Evolutionary conservation across 2,797 vertebrate genomes (phyloP).

Genomic region (Hozukius guyotensis): DNA sequence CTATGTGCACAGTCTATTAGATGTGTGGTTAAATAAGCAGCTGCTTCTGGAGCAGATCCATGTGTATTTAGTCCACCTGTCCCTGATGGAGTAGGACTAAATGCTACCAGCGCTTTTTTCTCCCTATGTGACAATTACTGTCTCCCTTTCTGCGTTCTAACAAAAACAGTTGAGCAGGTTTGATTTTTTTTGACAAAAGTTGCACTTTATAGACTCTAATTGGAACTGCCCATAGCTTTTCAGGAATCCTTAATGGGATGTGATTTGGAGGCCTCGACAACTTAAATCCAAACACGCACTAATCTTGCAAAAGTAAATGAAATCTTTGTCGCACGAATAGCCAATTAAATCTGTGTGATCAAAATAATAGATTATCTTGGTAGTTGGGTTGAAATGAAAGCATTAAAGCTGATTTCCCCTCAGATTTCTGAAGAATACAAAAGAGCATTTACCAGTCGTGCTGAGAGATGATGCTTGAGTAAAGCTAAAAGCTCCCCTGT

Average conservation of each 20-base stretch:
- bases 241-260: slow-evolving; percentile 18
- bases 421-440: slow-evolving; percentile 31
- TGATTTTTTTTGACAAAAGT: neutral
- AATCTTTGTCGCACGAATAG: slow-evolving; percentile 43
- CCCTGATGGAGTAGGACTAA: neutral
- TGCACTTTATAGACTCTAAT: slow-evolving; percentile 7
- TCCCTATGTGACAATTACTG: neutral
- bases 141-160: neutral
- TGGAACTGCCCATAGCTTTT: neutral
- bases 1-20: neutral
- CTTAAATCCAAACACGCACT: neutral
- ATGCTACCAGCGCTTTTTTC: neutral
- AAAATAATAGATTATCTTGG: slow-evolving; percentile 55
- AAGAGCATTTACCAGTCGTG: slow-evolving; percentile 24
- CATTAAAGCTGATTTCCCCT: slow-evolving; percentile 56
- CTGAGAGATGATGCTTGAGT: slow-evolving; percentile 24
- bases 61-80: neutral
- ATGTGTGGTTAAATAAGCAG: neutral
- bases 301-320: slow-evolving; percentile 27
- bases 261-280: slow-evolving; percentile 5
- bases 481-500: slow-evolving; percentile 45
- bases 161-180: neutral
- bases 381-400: slow-evolving; percentile 55
- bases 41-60: neutral
- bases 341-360: slow-evolving; percentile 53